Percentiles rank a stretch among this genome's conserved stretches.
Conservation (phyloP, 1,140 invertebrate genomes). For the Pinna nobilis region DNA sequence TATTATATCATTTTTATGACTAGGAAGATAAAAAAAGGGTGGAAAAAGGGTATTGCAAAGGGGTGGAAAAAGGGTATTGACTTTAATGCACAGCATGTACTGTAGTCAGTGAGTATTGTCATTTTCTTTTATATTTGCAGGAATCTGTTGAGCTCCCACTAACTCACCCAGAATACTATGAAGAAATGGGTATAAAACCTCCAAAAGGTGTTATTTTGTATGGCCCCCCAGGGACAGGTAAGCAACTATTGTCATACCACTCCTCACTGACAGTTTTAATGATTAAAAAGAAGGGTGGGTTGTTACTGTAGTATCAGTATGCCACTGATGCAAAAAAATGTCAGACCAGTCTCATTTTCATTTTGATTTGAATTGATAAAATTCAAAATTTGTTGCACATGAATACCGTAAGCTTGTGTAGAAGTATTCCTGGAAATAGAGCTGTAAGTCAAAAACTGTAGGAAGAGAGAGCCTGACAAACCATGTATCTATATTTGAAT, state of each 20-base stretch:
- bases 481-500: too few relatives aligned
- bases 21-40: not conserved
- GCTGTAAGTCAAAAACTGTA: too few relatives aligned
- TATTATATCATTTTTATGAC: not conserved
- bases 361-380: too few relatives aligned
- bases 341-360: too few relatives aligned
- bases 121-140: constrained; percentile 50
- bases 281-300: not conserved
- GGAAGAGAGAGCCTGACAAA: too few relatives aligned
- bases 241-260: constrained; percentile 21
- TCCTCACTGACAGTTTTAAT: too few relatives aligned
- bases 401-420: too few relatives aligned
- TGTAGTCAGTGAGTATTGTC: not conserved
- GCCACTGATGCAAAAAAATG: too few relatives aligned
- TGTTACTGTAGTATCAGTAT: not conserved
- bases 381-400: too few relatives aligned
- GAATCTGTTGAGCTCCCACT: constrained; percentile 99
- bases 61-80: not conserved
- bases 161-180: constrained; percentile 99
- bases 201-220: constrained; percentile 99
- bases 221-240: constrained; percentile 95
- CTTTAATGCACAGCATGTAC: too few relatives aligned
- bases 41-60: not conserved
- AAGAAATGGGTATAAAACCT: constrained; percentile 99
- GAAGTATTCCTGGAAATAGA: too few relatives aligned